phyloP scores from a whole-genome alignment of 2,113 vertebrate species.

The Pristiophorus japonicus region DNA sequence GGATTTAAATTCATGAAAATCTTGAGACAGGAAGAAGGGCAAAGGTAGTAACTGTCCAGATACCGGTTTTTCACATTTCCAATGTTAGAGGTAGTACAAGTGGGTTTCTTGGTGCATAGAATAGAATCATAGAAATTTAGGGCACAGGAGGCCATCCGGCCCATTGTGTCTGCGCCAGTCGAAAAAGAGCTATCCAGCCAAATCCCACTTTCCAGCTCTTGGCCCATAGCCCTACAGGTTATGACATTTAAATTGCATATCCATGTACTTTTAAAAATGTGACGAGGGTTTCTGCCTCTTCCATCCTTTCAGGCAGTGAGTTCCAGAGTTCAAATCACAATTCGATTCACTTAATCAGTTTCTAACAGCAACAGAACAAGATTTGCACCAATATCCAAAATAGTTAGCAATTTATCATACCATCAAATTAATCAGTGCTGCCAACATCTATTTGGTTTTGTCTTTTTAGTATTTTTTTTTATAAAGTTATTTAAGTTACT shows the following conservation, averaged over 20 bases:
- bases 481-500: background rate
- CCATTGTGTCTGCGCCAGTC: too few relatives aligned
- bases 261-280: too few relatives aligned
- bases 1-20: background rate
- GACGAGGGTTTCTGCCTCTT: too few relatives aligned
- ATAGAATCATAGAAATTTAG: too few relatives aligned
- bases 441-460: background rate
- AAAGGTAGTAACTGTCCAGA: background rate
- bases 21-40: background rate
- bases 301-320: too few relatives aligned
- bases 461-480: too few relatives aligned
- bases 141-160: too few relatives aligned
- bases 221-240: too few relatives aligned
- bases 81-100: background rate
- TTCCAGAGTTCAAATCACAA: background rate
- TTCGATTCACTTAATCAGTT: background rate
- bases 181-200: too few relatives aligned
- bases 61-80: background rate
- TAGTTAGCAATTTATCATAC: background rate
- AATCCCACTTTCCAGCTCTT: too few relatives aligned
- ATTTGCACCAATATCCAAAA: background rate
- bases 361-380: background rate
- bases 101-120: too few relatives aligned
- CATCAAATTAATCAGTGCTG: background rate
- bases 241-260: too few relatives aligned